Evolutionary conservation across 2,888 invertebrate genomes (phyloP).

Genomic region (Ochlodes sylvanus): DNA sequence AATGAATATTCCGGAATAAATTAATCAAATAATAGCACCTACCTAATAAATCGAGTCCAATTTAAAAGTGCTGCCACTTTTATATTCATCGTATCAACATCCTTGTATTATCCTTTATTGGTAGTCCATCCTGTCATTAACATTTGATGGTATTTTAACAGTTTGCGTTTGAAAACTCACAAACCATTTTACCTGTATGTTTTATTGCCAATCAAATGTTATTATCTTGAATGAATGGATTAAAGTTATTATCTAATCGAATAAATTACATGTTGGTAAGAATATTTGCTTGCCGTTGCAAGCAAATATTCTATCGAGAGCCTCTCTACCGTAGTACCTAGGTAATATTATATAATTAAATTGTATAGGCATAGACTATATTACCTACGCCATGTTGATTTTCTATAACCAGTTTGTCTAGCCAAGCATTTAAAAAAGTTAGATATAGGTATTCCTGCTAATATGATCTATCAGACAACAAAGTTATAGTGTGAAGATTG

Average conservation of each 20-base stretch:
- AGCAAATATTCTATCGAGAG: neutral
- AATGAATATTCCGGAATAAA: too few species aligned
- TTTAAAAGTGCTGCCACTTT: neutral
- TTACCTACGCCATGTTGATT: too few species aligned
- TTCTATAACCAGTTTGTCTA: too few species aligned
- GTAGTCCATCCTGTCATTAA: constrained; percentile 23
- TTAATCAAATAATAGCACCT: too few species aligned
- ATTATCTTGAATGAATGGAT: neutral
- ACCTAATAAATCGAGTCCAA: too few species aligned
- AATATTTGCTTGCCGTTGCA: neutral
- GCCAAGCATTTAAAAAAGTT: too few species aligned
- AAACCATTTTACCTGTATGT: neutral
- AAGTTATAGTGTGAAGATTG: too few species aligned
- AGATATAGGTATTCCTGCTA: too few species aligned
- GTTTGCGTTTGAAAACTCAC: neutral
- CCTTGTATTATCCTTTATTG: neutral
- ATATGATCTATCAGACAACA: too few species aligned
- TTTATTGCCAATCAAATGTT: constrained; percentile 2
- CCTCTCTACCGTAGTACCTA: neutral
- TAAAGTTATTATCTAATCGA: neutral
- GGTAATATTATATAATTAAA: too few species aligned
- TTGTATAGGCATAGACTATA: too few species aligned
- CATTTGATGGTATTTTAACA: constrained; percentile 3
- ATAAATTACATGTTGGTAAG: neutral
- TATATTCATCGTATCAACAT: neutral